phyloP scores from a whole-genome alignment of 2,888 invertebrate species.

The Dugesia japonica region DNA sequence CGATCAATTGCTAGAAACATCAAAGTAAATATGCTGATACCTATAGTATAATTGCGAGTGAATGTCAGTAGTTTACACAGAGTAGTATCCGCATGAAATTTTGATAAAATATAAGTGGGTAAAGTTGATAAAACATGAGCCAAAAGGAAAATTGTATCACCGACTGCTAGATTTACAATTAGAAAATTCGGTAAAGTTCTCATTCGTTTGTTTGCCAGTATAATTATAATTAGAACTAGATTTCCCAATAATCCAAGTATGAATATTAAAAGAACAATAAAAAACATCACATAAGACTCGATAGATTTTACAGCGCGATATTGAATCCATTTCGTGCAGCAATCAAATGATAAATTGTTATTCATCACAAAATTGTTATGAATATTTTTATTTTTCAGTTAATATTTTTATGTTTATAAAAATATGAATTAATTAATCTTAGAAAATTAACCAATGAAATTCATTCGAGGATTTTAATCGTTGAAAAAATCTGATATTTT shows the following conservation, averaged over 20 bases:
- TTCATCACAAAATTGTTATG: background rate
- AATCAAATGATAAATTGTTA: background rate
- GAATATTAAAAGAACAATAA: background rate
- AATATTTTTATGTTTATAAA: too few species aligned
- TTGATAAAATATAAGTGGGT: background rate
- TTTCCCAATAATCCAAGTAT: background rate
- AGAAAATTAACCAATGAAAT: too few species aligned
- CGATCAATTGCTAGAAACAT: conserved; percentile 9
- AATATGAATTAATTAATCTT: too few species aligned
- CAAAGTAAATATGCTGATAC: background rate
- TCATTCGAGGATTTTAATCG: too few species aligned
- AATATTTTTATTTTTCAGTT: too few species aligned
- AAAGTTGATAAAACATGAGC: background rate
- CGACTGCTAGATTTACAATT: conserved; percentile 9
- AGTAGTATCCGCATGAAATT: background rate
- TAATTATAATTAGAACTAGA: background rate
- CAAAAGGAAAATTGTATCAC: background rate
- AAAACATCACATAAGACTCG: background rate
- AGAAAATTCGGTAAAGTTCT: background rate
- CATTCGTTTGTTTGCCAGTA: background rate
- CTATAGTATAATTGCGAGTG: background rate
- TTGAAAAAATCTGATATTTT: too few species aligned
- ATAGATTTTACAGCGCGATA: background rate
- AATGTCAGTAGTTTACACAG: background rate
- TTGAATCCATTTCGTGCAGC: background rate